These are phyloP conservation scores for Parambassis ranga DNA, from an alignment of 2,797 vertebrate genomes.

Conservation along the genomic window DNA sequence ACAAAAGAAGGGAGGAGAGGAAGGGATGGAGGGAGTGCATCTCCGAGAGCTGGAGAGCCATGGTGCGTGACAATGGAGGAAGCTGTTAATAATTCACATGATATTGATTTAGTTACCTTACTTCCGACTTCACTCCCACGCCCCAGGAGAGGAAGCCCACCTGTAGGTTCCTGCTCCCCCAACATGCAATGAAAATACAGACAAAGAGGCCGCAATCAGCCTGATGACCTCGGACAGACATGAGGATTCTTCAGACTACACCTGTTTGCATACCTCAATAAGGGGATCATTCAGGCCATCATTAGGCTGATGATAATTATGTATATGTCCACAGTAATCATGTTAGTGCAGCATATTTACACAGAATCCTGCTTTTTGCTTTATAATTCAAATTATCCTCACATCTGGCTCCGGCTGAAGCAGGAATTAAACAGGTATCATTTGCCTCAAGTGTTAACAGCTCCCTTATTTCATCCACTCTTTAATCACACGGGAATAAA, in stretches of 20 bases:
- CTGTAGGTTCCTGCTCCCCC: slow-evolving; percentile 47
- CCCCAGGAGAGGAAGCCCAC: slow-evolving; percentile 59
- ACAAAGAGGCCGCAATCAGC: slow-evolving; percentile 43
- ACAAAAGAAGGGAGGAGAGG: slow-evolving; percentile 4
- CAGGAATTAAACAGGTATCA: slow-evolving; percentile 46
- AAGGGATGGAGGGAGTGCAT: slow-evolving; percentile 6
- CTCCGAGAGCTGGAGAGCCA: slow-evolving; percentile 62
- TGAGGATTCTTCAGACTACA: slow-evolving; percentile 9
- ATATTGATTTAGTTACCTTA: slow-evolving; percentile 85
- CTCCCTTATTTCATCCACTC: slow-evolving; percentile 39
- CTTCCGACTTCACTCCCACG: slow-evolving; percentile 60
- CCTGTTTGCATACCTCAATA: slow-evolving; percentile 17
- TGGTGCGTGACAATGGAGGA: slow-evolving; percentile 83
- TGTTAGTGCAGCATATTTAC: not conserved
- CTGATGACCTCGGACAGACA: slow-evolving; percentile 32
- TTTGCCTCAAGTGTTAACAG: slow-evolving; percentile 40
- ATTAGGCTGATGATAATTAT: slow-evolving; percentile 53
- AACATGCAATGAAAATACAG: not conserved
- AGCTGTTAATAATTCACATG: slow-evolving; percentile 88
- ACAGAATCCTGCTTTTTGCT: slow-evolving; percentile 5
- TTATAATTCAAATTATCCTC: slow-evolving; percentile 25
- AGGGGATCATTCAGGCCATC: slow-evolving; percentile 1
- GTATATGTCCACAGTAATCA: not conserved
- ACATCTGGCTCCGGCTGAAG: slow-evolving; percentile 23
- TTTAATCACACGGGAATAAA: slow-evolving; percentile 44